Base-by-base conservation (phyloP, 92 coral and sea anemone genomes). In the Heteractis magnifica region DNA sequence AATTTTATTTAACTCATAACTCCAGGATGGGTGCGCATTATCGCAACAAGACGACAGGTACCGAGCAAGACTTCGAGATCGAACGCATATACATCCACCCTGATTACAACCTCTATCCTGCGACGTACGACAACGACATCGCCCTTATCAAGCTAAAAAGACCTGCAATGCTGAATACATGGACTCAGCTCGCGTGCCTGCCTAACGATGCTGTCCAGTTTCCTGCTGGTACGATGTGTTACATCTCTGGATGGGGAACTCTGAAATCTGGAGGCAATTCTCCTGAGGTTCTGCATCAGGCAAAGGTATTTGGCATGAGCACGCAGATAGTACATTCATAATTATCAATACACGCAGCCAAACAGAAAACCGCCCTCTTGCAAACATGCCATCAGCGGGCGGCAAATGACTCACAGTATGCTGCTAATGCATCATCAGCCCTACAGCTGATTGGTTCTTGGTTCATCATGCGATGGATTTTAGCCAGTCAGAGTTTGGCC, bases 191-290 rank as follows among this genome's bases (percentile, higher is more conserved):
- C 1, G 98, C 90, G 11, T 95, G 96, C 81, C 90, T 95, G 34
- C 94, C 98, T 4, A 90, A 89, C 10, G 90, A 84, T 56, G 52
- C 68, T 0, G 80, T 85, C 11, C 84, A 84, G 76, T 95, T 95
- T 34, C 91, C 93, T 26, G 86, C 94, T 10, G 96, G 94, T 55
- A 80, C 92, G 10, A 49, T 81, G 6, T 94, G 98, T 23, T 90
- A 88, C 83, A 87, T 95, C 52, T 85, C 98, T 15, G 96, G 98
- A 51, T 95, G 98, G 98, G 98, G 98, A 21, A 79, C 87, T 18
- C 49, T 94, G n/a, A 14, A 82, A 50, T 85, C 98, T 2, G 93
- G 91, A 6, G 98, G 98, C 6, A 51, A 53, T 8, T 70, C 86
- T 9, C 93, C 98, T 1, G 92, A 89, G 0, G 83, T 49, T 26